These are phyloP conservation scores for Matsumyia berberina DNA, from an alignment of 2,888 invertebrate genomes.

Conservation along the genomic window DNA sequence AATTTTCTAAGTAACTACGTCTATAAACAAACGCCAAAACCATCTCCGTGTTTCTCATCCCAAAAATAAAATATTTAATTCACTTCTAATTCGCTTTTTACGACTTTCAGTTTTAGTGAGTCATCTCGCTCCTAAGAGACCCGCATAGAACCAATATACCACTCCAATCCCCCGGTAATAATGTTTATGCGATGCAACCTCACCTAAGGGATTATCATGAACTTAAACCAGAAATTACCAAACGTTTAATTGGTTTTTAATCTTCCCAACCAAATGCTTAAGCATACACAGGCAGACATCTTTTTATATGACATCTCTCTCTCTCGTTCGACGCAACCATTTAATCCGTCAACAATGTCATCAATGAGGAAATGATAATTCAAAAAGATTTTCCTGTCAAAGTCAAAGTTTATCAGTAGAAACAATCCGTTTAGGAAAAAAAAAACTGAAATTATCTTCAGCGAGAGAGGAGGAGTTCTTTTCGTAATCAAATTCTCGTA, in stretches of 20 bases:
- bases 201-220: constrained; percentile 67
- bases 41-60: constrained; percentile 3
- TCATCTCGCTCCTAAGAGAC: constrained; percentile 7
- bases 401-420: constrained; percentile 72
- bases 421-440: constrained; percentile 42
- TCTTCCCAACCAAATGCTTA: constrained; percentile 45
- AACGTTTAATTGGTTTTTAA: constrained; percentile 70
- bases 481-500: constrained; percentile 72
- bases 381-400: constrained; percentile 49
- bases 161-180: constrained; percentile 23
- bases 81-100: constrained; percentile 32
- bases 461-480: background rate
- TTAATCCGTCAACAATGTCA: constrained; percentile 59
- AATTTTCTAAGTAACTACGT: background rate
- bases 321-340: constrained; percentile 17
- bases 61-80: constrained; percentile 47
- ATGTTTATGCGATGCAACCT: constrained; percentile 44
- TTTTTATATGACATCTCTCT: too few relatives aligned
- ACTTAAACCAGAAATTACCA: constrained; percentile 65
- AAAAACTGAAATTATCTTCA: constrained; percentile 2
- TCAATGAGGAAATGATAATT: constrained; percentile 45
- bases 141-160: constrained; percentile 19
- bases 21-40: background rate
- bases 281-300: constrained; percentile 15
- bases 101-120: constrained; percentile 28